These are phyloP conservation scores for Drosophila lutescens DNA, from an alignment of 2,888 invertebrate species.

Conservation along the genomic window DNA sequence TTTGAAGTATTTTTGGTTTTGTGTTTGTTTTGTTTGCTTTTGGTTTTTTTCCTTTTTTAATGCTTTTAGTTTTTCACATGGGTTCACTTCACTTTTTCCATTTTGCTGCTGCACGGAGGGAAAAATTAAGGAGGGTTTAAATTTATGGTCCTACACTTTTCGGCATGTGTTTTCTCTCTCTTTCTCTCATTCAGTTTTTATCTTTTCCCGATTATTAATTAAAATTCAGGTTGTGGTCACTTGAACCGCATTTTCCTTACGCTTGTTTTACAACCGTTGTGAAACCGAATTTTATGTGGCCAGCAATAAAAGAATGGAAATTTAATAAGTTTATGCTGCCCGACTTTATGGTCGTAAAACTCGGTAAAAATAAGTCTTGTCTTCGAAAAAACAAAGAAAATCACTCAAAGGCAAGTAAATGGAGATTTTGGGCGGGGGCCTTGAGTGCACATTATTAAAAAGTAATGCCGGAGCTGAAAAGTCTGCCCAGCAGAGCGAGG, in stretches of 20 bases:
- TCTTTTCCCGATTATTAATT: constrained; percentile 47
- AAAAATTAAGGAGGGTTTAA: not conserved
- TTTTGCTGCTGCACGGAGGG: constrained; percentile 32
- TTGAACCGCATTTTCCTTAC: constrained; percentile 40
- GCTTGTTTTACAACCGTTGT: constrained; percentile 50
- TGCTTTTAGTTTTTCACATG: constrained; percentile 43
- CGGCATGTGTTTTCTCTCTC: constrained; percentile 27
- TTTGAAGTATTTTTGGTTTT: constrained; percentile 64
- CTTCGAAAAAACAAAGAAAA: constrained; percentile 63
- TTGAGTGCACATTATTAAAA: constrained; percentile 62
- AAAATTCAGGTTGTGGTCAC: constrained; percentile 47
- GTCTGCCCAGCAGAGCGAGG: constrained; percentile 60
- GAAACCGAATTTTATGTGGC: constrained; percentile 46
- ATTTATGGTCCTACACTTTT: constrained; percentile 39
- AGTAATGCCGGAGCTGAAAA: constrained; percentile 55
- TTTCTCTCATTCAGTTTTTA: not conserved
- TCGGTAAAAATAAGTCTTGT: constrained; percentile 39
- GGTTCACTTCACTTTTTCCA: constrained; percentile 44
- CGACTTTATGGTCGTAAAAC: constrained; percentile 60
- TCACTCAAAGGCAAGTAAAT: constrained; percentile 66
- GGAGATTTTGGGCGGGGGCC: constrained; percentile 8
- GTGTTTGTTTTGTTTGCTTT: constrained; percentile 31
- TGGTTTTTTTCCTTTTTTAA: constrained; percentile 29
- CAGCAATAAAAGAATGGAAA: constrained; percentile 63
- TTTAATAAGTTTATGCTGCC: constrained; percentile 60